These are phyloP conservation scores for Astyanax mexicanus DNA, from an alignment of 2,797 vertebrate genomes.

Conservation along the genomic window DNA sequence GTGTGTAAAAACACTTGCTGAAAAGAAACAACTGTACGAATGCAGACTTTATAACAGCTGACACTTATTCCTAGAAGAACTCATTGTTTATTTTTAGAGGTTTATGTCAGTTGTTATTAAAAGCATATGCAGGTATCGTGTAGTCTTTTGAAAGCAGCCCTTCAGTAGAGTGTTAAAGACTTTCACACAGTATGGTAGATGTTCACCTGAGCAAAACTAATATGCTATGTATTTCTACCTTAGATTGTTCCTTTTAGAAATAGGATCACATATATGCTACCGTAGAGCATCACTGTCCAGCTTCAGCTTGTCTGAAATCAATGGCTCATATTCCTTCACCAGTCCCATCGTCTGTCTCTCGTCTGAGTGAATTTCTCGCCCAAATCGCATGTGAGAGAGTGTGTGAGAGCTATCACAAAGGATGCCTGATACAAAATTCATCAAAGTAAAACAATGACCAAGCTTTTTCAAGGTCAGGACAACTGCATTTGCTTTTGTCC, in stretches of 20 bases:
- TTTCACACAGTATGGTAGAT: neutral
- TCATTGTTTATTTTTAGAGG: too few species aligned
- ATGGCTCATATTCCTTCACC: conserved; percentile 22
- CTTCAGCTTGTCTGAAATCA: neutral
- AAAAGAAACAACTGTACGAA: too few species aligned
- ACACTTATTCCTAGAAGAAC: too few species aligned
- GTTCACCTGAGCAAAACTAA: conserved; percentile 43
- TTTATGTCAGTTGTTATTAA: too few species aligned
- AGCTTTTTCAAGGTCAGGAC: neutral
- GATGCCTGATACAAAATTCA: neutral
- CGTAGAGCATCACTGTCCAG: neutral
- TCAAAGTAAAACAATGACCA: neutral
- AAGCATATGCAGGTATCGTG: too few species aligned
- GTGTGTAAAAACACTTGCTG: too few species aligned
- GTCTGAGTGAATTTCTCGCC: neutral
- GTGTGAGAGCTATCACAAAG: neutral
- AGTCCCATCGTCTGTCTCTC: neutral
- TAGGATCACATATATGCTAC: conserved; percentile 25
- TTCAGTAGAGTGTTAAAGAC: too few species aligned
- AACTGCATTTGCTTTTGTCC: neutral
- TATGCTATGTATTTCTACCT: conserved; percentile 21
- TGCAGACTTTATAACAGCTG: too few species aligned
- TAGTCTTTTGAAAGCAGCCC: too few species aligned
- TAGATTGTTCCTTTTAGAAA: conserved; percentile 14
- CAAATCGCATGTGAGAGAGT: neutral